Evolutionary conservation across 2,797 vertebrate species (phyloP), one percentile per base, ranked within the genome.

Genomic region (Myripristis jacobus): DNA sequence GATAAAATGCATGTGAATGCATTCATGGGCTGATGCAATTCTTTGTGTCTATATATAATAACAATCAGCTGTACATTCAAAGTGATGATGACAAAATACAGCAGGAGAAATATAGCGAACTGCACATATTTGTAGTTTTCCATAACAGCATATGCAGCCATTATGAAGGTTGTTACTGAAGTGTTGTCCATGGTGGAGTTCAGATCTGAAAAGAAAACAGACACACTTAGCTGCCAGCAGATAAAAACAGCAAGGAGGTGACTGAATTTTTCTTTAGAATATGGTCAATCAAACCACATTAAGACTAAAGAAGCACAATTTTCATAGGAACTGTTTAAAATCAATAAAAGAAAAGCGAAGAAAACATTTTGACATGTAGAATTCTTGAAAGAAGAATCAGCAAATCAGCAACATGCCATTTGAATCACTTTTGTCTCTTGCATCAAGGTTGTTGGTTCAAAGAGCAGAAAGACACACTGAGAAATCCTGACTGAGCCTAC

Each of bases 21-120:
- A 16, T 83, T 87, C 89, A 92, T 90, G 0, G 89, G 76, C 2
- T 83, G 79, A n/a, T 89, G 89, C 69, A 91, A 1, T 2, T 53
- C 31, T 51, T 64, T 84, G 72, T 87, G 77, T 31, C 54, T 59
- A 44, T 56, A 47, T 38, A 89, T 70, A 47, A 87, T 0, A 13
- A 31, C 9, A 10, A 90, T 77, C 48, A 91, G 58, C 19, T 85
- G 29, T 1, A 58, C 4, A 29, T 88, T 90, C 22, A 86, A 22
- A 34, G 1, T 4, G 1, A 91, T 21, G 0, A 12, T 71, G 11
- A 58, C 1, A 0, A 81, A 10, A 38, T 91, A 91, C 1, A 89
- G 46, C n/a, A 84, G 47, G 15, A 91, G 63, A 64, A 90, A 87
- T 0, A 78, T 0, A 13, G 16, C 1, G 22, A 90, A 89, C 24